Base-by-base conservation (phyloP, 2,113 vertebrate genomes). In the Apodemus sylvaticus region DNA sequence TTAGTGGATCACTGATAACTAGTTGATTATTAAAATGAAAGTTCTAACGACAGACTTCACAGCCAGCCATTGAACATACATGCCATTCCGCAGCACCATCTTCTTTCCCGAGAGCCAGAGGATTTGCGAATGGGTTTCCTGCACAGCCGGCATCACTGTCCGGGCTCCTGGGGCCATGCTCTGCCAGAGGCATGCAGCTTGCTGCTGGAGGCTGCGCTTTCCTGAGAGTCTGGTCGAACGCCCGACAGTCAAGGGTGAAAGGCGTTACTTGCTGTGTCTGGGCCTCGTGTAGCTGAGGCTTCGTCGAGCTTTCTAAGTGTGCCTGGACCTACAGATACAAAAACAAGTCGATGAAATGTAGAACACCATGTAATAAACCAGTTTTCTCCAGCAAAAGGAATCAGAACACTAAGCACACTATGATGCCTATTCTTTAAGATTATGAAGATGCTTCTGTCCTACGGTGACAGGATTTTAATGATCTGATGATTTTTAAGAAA, bases 251-350 rank as follows among this genome's bases (percentile, higher is more conserved):
- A 22, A 99, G 98, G 11, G 99, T 97, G 97, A 99, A 99, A 97
- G 99, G 99, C 97, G 99, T 99, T 96, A 99, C 99, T 97, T 99
- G 99, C 95, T 99, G 98, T 89, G 98, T 98, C 98, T 99, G 99
- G 92, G 98, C 97, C 97, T 99, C 99, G 73, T 99, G 99, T 79
- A 99, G 97, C 74, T 99, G 99, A 95, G 99, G 99, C 96, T 99
- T 99, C 19, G 97, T 94, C 95, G 99, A 98, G 96, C 98, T 99
- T 98, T 99, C 99, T 98, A 99, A 98, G 97, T 99, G 99, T 86
- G 98, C 98, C 98, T 99, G 99, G 92, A 99, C 99, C 99, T 99
- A 95, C 5, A 78, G 95, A 98, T 87, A 71, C 98, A 97, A 51
- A 77, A 77, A 7, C 29, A 89, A 92, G 93, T 5, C 66, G 86